Evolutionary conservation across 53 echinoderm and acorn worm genomes (phyloP).

Genomic region (Mesocentrotus franciscanus): DNA sequence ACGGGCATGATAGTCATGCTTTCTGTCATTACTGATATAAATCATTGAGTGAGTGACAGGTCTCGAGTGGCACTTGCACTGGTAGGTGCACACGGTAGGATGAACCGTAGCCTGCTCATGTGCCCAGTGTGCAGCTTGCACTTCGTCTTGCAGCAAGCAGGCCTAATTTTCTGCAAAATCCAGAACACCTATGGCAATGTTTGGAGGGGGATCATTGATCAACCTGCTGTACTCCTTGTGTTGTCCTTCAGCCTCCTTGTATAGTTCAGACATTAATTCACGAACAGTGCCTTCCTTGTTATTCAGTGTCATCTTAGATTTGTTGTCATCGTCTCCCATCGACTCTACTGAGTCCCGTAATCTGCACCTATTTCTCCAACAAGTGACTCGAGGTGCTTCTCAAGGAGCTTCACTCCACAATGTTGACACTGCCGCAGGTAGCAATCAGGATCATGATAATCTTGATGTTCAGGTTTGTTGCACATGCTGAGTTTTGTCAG

Average conservation of each 20-base stretch:
- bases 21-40: not conserved
- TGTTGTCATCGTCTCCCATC: not conserved
- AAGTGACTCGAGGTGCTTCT: not conserved
- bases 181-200: not conserved
- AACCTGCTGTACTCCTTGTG: not conserved
- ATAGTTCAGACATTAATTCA: not conserved
- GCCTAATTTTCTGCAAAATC: conserved; percentile 8
- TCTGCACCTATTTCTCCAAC: not conserved
- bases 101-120: conserved; percentile 6
- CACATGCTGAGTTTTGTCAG: not conserved
- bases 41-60: not conserved
- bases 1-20: conserved; percentile 1
- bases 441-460: not conserved
- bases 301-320: not conserved
- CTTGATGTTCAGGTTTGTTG: not conserved
- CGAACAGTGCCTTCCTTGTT: not conserved
- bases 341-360: not conserved
- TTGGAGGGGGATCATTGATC: not conserved
- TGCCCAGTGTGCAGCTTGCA: conserved; percentile 3
- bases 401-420: not conserved
- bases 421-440: not conserved
- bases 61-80: not conserved
- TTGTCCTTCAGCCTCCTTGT: not conserved
- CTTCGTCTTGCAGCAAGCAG: not conserved
- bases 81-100: not conserved